Base-by-base conservation (phyloP, 2,797 vertebrate species). In the Phoebastria nigripes region DNA sequence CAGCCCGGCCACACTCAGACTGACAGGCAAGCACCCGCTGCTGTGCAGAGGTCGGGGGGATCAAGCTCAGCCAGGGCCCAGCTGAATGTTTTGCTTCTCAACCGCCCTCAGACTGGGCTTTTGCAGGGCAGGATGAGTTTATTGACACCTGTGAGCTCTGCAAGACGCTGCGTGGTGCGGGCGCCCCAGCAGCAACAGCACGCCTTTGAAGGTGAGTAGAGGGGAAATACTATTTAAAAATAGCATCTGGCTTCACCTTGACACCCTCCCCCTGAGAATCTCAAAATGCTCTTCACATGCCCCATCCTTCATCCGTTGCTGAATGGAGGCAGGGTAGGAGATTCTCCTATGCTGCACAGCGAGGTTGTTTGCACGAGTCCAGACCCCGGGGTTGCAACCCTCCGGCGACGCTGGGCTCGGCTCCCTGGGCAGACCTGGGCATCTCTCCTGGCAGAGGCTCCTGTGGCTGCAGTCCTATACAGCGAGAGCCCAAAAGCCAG, bases 261-360 rank as follows among this genome's bases (percentile, higher is more conserved):
- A 17, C 33, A 17, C 24, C 18, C 3, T 42, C 44, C 33, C 17
- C 3, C 20, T 6, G 24, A 28, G 51, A 41, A 37, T 21, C 59
- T 22, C 66, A 13, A 20, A 24, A 26, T 2, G 11, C 41, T 54
- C 29, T 67, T 42, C 47, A 3, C 13, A 0, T 4, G 41, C 46
- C 42, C n/a, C 54, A 24, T 42, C 66, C 66, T 61, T 42, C 41
- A 12, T 4, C 28, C 2, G 0, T 3, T 12, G 71, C 63, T 28
- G 56, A 49, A 20, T 1, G 2, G 55, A 51, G 37, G 37, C 62
- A 49, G 49, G 42, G 46, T 4, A 24, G 21, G 55, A 10, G 11
- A 15, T 41, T 10, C 7, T 2, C 58, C 28, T 28, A 7, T 0
- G 2, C 19, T 5, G 46, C 8, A 4, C 33, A 14, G 37, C 3